Percentiles rank a stretch among this genome's conserved stretches.
phyloP scores from a whole-genome alignment of 1,140 invertebrate genomes.

The Drosophila ogumai region DNA sequence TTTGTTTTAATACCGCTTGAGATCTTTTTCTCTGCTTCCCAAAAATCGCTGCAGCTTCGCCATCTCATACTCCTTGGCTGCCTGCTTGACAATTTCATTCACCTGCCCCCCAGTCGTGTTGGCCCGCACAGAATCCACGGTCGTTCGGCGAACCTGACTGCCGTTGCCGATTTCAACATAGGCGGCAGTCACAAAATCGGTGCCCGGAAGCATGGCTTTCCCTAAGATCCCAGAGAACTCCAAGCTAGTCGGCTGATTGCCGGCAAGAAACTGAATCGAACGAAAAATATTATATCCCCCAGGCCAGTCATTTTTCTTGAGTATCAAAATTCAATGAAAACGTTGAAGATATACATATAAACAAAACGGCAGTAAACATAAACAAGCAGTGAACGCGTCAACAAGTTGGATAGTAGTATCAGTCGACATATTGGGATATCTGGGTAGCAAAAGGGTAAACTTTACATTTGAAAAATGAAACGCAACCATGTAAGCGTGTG shows the following conservation, averaged over 20 bases:
- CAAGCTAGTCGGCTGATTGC: conserved; percentile 4
- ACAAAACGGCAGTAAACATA: conserved; percentile 30
- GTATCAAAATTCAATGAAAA: not conserved
- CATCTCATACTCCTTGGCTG: conserved; percentile 49
- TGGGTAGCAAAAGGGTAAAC: not conserved
- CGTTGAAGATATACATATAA: conserved; percentile 24
- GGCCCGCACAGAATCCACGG: conserved; percentile 9
- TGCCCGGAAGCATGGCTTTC: conserved; percentile 23
- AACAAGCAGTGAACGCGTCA: conserved; percentile 44
- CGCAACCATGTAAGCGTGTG: conserved; percentile 15
- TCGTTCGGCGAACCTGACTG: not conserved
- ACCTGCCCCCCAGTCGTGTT: conserved; percentile 14
- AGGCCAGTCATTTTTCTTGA: not conserved
- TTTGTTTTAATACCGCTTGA: not conserved
- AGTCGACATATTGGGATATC: not conserved
- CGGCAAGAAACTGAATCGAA: conserved; percentile 27
- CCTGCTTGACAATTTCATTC: conserved; percentile 50
- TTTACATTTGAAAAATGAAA: not conserved
- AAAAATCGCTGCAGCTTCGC: conserved; percentile 32
- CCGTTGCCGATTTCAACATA: conserved; percentile 44
- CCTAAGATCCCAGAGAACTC: not conserved
- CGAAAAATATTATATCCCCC: not conserved
- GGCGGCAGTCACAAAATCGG: conserved; percentile 49
- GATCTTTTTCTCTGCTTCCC: not conserved
- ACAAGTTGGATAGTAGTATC: conserved; percentile 53